These are phyloP conservation scores for Maconellicoccus hirsutus DNA, from an alignment of 1,140 invertebrate species.

Conservation along the genomic window DNA sequence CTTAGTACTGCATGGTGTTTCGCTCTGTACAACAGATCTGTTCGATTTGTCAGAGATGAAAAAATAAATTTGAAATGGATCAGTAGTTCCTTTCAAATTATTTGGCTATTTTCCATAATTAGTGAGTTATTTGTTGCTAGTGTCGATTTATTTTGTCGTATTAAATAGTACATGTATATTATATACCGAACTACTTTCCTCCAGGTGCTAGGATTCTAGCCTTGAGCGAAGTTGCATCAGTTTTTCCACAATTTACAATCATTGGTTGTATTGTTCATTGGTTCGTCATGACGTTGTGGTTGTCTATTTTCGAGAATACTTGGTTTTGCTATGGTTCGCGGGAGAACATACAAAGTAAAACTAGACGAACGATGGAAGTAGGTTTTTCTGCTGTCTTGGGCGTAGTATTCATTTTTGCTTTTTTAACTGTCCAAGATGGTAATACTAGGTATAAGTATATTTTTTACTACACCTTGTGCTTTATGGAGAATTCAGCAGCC, in stretches of 20 bases:
- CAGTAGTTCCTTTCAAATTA: conserved; percentile 55
- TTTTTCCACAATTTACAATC: conserved; percentile 47
- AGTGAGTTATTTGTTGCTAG: conserved; percentile 36
- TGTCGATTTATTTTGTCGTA: not conserved
- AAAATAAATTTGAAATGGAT: conserved; percentile 54
- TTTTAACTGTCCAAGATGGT: conserved; percentile 50
- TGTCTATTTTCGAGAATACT: conserved; percentile 32
- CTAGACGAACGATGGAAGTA: conserved; percentile 30
- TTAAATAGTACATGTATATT: not conserved
- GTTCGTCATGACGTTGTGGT: conserved; percentile 60
- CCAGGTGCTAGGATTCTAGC: conserved; percentile 56
- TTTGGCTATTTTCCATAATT: conserved; percentile 68
- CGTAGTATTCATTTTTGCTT: conserved; percentile 58
- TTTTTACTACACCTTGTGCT: conserved; percentile 52
- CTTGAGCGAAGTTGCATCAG: conserved; percentile 48
- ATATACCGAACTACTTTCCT: conserved; percentile 34
- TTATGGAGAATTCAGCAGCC: conserved; percentile 50
- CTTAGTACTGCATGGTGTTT: conserved; percentile 76
- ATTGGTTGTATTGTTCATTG: conserved; percentile 56
- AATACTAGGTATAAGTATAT: conserved; percentile 49
- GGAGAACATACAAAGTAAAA: conserved; percentile 28
- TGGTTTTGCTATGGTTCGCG: conserved; percentile 32
- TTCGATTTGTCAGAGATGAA: conserved; percentile 57
- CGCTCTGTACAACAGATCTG: conserved; percentile 65
- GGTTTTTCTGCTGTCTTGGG: conserved; percentile 53